A percentile compares a stretch with the other conserved stretches of the same genome.
Conservation (phyloP, 2,113 vertebrate genomes). For the human (Homo sapiens) region DNA sequence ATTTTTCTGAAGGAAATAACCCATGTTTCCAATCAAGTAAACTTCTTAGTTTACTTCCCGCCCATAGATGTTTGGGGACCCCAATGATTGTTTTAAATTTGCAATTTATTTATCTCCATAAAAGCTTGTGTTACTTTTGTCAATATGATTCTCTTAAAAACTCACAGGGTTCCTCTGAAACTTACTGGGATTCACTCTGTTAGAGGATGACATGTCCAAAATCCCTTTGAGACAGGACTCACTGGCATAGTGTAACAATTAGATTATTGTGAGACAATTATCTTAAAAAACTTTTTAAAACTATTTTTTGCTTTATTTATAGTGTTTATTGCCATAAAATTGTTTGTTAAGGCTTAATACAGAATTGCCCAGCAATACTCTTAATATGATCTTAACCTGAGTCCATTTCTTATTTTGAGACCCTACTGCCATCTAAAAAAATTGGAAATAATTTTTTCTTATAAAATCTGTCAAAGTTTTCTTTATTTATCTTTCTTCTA, state of each 20-base stretch:
- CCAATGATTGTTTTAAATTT: background rate
- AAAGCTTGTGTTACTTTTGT: background rate
- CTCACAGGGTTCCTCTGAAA: background rate
- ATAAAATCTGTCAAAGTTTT: background rate
- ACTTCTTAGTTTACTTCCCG: background rate
- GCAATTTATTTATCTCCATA: background rate
- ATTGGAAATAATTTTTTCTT: background rate
- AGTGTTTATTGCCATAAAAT: background rate
- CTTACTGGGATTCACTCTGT: background rate
- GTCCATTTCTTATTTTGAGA: background rate
- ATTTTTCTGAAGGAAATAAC: background rate
- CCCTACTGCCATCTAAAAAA: background rate
- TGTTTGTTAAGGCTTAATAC: background rate
- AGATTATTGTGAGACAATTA: background rate
- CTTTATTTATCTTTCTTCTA: background rate
- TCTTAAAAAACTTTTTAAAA: background rate
- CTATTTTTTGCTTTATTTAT: background rate
- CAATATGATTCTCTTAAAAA: background rate
- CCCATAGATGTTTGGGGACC: background rate
- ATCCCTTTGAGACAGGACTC: background rate
- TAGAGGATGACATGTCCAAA: background rate
- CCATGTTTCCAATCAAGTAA: background rate
- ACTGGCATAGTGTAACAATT: too few species aligned
- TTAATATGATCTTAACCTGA: background rate
- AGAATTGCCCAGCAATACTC: background rate